Evolutionary conservation across 2,888 invertebrate genomes (phyloP).

Genomic region (Caprella mutica): DNA sequence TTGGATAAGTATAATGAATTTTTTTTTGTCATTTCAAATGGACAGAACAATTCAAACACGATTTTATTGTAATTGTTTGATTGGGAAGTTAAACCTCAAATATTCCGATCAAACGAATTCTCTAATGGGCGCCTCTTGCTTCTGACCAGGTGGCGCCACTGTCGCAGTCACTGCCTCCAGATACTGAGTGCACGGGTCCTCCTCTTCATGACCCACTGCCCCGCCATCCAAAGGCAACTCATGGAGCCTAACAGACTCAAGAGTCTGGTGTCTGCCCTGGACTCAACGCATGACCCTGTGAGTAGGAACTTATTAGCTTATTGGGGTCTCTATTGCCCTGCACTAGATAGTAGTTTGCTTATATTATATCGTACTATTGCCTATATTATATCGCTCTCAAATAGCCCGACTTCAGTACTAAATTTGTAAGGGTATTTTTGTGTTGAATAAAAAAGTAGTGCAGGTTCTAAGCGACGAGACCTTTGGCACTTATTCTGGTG

Average conservation of each 20-base stretch:
- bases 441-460: no score
- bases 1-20: no score
- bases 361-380: background rate
- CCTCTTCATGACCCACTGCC: conserved; percentile 49
- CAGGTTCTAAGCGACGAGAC: no score
- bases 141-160: conserved; percentile 47
- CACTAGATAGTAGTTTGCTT: background rate
- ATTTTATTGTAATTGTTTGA: no score
- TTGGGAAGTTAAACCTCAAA: no score
- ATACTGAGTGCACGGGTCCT: conserved; percentile 50
- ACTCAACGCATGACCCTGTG: conserved; percentile 54
- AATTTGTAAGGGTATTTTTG: background rate
- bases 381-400: background rate
- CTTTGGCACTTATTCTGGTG: no score
- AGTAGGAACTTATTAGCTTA: no score
- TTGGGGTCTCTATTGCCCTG: background rate
- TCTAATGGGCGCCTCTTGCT: no score
- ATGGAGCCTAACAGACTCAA: conserved; percentile 49
- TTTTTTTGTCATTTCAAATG: no score
- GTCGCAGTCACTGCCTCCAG: conserved; percentile 51
- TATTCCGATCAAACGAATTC: no score
- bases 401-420: background rate
- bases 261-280: conserved; percentile 49
- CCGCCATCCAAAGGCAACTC: conserved; percentile 47
- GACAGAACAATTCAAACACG: no score